A percentile compares a stretch with the other conserved stretches of the same genome.
phyloP scores from a whole-genome alignment of 2,797 vertebrate species.

The Anguilla marmorata region DNA sequence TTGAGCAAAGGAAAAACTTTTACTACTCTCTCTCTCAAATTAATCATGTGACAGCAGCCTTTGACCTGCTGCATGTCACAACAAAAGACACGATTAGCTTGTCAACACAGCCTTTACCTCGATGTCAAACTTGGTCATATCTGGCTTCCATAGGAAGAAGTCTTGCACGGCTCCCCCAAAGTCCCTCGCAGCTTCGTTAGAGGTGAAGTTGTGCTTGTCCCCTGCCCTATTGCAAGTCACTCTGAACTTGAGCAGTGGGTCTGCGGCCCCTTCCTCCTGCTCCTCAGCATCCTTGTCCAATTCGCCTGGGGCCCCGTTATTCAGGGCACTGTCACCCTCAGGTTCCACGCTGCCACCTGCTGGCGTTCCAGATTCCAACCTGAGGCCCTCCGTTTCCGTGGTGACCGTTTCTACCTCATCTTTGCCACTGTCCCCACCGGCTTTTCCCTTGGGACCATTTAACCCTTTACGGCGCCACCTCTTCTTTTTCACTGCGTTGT shows the following conservation, averaged over 20 bases:
- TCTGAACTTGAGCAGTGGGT: constrained; percentile 79
- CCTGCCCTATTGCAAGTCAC: constrained; percentile 94
- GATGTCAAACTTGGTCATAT: constrained; percentile 97
- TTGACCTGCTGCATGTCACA: not conserved
- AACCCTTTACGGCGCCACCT: constrained; percentile 75
- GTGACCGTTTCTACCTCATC: constrained; percentile 25
- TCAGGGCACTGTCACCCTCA: constrained; percentile 39
- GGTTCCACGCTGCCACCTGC: constrained; percentile 28
- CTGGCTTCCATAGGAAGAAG: constrained; percentile 96
- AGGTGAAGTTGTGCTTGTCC: constrained; percentile 91
- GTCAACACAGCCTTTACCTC: constrained; percentile 75
- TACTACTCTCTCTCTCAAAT: not conserved
- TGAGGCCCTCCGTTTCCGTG: constrained; percentile 29
- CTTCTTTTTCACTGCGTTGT: constrained; percentile 86
- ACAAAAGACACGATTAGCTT: not conserved
- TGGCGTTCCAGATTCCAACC: constrained; percentile 47
- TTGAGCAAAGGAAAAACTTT: not conserved
- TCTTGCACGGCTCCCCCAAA: constrained; percentile 96
- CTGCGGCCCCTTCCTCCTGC: constrained; percentile 34
- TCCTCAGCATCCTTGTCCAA: constrained; percentile 50
- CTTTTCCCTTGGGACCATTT: constrained; percentile 52
- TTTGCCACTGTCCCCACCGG: constrained; percentile 33
- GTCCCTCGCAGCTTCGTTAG: constrained; percentile 92
- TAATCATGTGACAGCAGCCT: not conserved
- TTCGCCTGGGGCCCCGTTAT: constrained; percentile 36